Conservation (phyloP, 53 echinoderm and acorn worm species). For the Holothuria leucospilota region DNA sequence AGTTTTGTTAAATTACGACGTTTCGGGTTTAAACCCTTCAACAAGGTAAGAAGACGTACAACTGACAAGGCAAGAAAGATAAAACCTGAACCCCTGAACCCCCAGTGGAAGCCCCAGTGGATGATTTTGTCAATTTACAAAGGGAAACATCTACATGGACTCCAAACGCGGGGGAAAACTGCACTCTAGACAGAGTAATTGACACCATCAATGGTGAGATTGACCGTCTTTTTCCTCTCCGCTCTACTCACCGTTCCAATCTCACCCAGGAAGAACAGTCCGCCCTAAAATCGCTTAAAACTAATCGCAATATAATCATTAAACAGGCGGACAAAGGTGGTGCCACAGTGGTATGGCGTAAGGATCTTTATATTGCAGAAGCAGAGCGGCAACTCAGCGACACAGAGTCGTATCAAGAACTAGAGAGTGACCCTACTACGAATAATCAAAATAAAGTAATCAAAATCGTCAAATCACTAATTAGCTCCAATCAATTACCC, state of each 20-base stretch:
- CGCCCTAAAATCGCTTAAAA: neutral
- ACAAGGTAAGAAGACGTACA: too few relatives aligned
- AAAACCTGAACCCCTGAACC: too few relatives aligned
- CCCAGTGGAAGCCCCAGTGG: conserved; percentile 10
- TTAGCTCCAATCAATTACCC: neutral
- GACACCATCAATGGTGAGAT: neutral
- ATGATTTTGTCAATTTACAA: neutral
- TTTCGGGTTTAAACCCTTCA: too few relatives aligned
- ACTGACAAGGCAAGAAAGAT: too few relatives aligned
- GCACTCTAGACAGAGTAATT: conserved; percentile 1
- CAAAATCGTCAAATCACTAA: too few relatives aligned
- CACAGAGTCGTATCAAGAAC: neutral
- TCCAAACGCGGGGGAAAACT: neutral
- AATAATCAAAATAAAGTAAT: too few relatives aligned
- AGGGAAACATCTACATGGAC: conserved; percentile 5
- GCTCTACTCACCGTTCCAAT: neutral
- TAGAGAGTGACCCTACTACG: neutral
- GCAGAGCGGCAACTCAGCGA: conserved; percentile 3
- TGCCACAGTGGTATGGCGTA: conserved; percentile 44
- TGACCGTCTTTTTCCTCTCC: neutral
- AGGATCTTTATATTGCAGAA: conserved; percentile 36
- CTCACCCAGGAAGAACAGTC: neutral
- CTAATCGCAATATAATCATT: neutral
- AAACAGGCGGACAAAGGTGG: conserved; percentile 54
- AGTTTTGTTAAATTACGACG: too few relatives aligned